Evolutionary conservation across 2,113 vertebrate species (phyloP), one percentile per base, ranked within the genome.

Genomic region (Tragulus kanchil): DNA sequence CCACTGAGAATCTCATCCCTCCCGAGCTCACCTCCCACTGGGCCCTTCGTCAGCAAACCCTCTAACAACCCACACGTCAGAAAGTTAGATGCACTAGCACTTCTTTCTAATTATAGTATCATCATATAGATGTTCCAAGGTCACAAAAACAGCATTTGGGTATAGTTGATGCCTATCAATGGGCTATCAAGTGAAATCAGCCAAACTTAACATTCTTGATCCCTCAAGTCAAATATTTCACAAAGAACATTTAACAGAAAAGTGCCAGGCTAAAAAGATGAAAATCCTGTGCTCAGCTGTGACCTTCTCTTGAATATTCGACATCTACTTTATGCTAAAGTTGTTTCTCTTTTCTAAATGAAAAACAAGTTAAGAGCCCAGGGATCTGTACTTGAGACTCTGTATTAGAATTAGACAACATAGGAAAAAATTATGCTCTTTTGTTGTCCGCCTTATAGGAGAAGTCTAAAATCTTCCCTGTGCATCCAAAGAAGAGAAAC

Each of bases 311-410:
- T 78, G 26, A 92, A 71, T 93, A 94, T 59, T 28, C 78, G 54
- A 88, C 48, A 81, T 77, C 42, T 42, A 67, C 25, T 96, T 95
- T 50, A 58, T 31, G 48, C 6, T 58, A 25, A 16, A 82, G 61
- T 17, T 73, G 26, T n/a, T 94, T 83, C 85, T 86, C 17, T 83
- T 85, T 77, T n/a, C 56, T 64, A 69, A 90, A 62, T 50, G 89
- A 96, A 95, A 75, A 90, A 42, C 82, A 94, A 56, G 23, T 90
- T 85, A 48, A 48, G 25, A 83, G 82, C 62, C 56, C 50, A 77
- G 26, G n/a, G 50, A 67, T 23, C 81, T 85, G 50, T 77, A 71
- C 23, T 26, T n/a, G 26, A 8, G 26, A 59, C 73, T 88, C 93
- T 67, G 11, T 48, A 89, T 50, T 79, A 79, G 67, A 69, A 86